phyloP scores from a whole-genome alignment of 2,888 invertebrate genomes.

The Abrostola triplasia region DNA sequence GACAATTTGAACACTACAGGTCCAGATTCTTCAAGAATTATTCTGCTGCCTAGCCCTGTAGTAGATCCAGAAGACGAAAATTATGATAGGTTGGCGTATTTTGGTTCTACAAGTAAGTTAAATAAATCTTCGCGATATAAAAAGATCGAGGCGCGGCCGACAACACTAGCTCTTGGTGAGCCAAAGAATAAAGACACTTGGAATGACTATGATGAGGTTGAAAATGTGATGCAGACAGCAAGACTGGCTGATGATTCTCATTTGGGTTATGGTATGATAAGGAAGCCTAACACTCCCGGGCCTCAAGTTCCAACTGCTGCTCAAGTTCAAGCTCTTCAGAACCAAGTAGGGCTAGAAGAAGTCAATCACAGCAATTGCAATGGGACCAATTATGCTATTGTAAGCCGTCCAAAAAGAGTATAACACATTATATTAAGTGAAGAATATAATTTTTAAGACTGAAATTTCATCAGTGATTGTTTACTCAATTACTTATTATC shows the following conservation, averaged over 20 bases:
- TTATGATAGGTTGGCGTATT: conserved; percentile 94
- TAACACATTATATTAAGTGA: conserved; percentile 70
- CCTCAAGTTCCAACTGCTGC: conserved; percentile 86
- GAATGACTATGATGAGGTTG: conserved; percentile 94
- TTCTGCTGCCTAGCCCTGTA: conserved; percentile 84
- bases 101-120: conserved; percentile 92
- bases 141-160: conserved; percentile 90
- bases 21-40: conserved; percentile 87
- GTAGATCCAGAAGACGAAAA: conserved; percentile 88
- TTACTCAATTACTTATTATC: conserved; percentile 59
- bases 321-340: conserved; percentile 83
- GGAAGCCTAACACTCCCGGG: conserved; percentile 89
- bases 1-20: conserved; percentile 82
- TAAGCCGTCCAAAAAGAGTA: conserved; percentile 95
- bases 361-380: conserved; percentile 92
- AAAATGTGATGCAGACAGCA: conserved; percentile 90
- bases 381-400: conserved; percentile 94
- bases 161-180: conserved; percentile 82
- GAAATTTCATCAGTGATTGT: conserved; percentile 71
- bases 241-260: conserved; percentile 94
- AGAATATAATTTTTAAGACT: conserved; percentile 68
- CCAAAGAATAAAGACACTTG: conserved; percentile 86
- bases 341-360: conserved; percentile 82
- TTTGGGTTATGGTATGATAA: conserved; percentile 93
- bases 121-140: conserved; percentile 91